Conservation (phyloP, 2,888 invertebrate genomes). For the Bombyx huttoni region DNA sequence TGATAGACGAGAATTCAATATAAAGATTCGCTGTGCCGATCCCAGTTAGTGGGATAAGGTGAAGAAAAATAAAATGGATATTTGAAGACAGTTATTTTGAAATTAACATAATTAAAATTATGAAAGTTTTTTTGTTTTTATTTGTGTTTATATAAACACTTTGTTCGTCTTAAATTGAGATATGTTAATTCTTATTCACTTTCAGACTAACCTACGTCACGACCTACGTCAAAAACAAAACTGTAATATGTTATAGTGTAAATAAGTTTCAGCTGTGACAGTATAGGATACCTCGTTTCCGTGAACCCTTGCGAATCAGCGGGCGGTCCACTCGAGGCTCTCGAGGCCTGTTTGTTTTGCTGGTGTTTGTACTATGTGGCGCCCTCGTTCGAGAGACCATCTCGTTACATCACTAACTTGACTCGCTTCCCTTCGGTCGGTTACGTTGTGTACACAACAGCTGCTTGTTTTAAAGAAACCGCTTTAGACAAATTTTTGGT, state of each 20-base stretch:
- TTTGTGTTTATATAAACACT: no score
- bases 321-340: slow-evolving; percentile 38
- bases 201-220: no score
- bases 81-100: no score
- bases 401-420: slow-evolving; percentile 8
- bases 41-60: no score
- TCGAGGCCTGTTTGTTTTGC: slow-evolving; percentile 42
- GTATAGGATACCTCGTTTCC: slow-evolving; percentile 25
- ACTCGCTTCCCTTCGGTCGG: background rate
- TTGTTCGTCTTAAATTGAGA: no score
- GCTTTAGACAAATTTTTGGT: background rate
- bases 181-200: no score
- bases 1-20: no score
- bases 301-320: slow-evolving; percentile 45
- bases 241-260: background rate
- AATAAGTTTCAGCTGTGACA: slow-evolving; percentile 14
- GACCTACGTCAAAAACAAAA: no score
- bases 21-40: no score
- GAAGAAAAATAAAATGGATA: no score
- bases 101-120: no score
- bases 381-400: slow-evolving; percentile 12
- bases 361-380: slow-evolving; percentile 33
- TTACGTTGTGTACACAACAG: background rate
- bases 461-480: background rate
- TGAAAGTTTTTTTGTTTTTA: no score